phyloP scores from a whole-genome alignment of 2,113 vertebrate genomes.

The Anthoscopus minutus region DNA sequence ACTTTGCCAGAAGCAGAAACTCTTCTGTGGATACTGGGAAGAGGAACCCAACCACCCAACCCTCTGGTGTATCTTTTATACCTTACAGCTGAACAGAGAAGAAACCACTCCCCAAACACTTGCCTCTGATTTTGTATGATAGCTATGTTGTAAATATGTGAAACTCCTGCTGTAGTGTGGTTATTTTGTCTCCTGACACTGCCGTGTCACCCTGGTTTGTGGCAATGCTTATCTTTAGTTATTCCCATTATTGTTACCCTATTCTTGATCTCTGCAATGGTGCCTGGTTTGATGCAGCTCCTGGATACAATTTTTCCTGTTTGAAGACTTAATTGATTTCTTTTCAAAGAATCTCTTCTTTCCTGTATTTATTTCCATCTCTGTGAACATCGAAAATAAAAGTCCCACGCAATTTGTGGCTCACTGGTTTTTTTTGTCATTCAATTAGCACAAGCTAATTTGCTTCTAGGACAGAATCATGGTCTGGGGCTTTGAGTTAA shows the following conservation, averaged over 20 bases:
- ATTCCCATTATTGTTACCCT: background rate
- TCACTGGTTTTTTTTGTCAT: background rate
- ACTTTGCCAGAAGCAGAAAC: background rate
- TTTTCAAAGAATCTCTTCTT: background rate
- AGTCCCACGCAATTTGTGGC: background rate
- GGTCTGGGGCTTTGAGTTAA: background rate
- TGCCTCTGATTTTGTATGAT: conserved; percentile 52
- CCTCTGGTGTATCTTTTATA: background rate
- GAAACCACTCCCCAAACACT: background rate
- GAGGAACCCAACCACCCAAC: background rate
- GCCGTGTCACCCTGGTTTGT: conserved; percentile 14
- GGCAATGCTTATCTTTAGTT: background rate
- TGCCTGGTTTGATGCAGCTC: conserved; percentile 3
- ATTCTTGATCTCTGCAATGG: background rate
- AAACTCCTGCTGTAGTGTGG: conserved; percentile 15
- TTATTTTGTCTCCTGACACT: conserved; percentile 22
- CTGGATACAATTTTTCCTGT: background rate
- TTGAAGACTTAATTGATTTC: background rate
- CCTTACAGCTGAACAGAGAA: conserved; percentile 22
- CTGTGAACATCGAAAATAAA: conserved; percentile 53
- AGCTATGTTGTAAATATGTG: conserved; percentile 7
- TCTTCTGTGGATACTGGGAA: background rate
- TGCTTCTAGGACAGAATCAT: background rate
- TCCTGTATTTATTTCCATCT: conserved; percentile 50
- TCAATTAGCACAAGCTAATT: background rate